phyloP scores from a whole-genome alignment of 2,797 vertebrate genomes.

The Sebastes taczanowskii region DNA sequence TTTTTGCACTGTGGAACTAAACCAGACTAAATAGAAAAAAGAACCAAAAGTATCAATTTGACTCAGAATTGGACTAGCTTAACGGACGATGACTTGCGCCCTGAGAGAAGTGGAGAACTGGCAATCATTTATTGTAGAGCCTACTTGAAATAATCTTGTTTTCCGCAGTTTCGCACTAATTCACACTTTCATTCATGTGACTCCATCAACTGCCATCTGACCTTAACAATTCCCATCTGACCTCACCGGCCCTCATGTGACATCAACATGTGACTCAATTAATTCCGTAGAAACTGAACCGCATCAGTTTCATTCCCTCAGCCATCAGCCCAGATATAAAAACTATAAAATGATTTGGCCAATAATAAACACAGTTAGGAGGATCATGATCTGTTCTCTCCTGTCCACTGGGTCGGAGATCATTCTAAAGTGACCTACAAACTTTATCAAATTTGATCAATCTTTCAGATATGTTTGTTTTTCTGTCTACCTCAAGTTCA shows the following conservation, averaged over 20 bases:
- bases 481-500: not conserved
- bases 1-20: too few relatives aligned
- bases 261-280: not conserved
- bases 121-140: not conserved
- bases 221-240: conserved; percentile 10
- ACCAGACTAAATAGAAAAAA: too few relatives aligned
- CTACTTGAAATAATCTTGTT: not conserved
- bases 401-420: not conserved
- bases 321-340: not conserved
- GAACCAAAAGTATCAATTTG: too few relatives aligned
- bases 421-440: not conserved
- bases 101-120: not conserved
- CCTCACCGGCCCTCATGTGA: conserved; percentile 35
- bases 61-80: too few relatives aligned
- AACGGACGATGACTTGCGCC: too few relatives aligned
- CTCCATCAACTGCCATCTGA: conserved; percentile 1
- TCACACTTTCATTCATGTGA: conserved; percentile 29
- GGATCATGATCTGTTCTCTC: not conserved
- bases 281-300: not conserved
- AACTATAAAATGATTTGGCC: not conserved
- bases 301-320: not conserved
- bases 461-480: not conserved
- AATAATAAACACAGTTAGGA: not conserved
- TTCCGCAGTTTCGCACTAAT: not conserved
- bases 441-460: not conserved